Conservation (phyloP, 2,797 vertebrate genomes). For the Typhlichthys subterraneus region DNA sequence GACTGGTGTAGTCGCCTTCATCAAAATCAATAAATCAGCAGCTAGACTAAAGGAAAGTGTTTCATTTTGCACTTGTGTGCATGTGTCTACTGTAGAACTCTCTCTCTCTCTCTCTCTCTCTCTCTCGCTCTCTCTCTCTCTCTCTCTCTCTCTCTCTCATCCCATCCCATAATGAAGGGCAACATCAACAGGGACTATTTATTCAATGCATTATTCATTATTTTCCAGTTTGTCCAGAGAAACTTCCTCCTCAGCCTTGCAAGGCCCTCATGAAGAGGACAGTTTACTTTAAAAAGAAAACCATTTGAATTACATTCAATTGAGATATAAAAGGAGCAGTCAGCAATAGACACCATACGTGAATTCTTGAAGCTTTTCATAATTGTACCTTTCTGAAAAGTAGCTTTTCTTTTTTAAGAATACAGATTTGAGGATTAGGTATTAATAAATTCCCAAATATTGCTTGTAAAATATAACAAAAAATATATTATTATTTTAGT, state of each 20-base stretch:
- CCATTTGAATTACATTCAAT: background rate
- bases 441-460: no score
- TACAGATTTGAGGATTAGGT: no score
- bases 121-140: constrained; percentile 15
- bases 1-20: constrained; percentile 51
- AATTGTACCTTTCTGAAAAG: no score
- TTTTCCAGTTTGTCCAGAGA: constrained; percentile 29
- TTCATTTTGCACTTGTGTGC: constrained; percentile 6
- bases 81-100: constrained; percentile 2
- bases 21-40: constrained; percentile 70
- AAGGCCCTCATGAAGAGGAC: constrained; percentile 50
- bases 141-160: constrained; percentile 28
- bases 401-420: no score
- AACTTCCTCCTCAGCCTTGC: constrained; percentile 20
- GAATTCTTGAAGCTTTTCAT: no score
- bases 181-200: constrained; percentile 61
- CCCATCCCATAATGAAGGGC: constrained; percentile 48
- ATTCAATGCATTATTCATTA: constrained; percentile 70
- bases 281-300: background rate
- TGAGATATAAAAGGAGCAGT: background rate
- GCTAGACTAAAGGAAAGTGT: constrained; percentile 33
- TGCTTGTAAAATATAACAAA: background rate
- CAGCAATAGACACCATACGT: background rate
- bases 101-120: constrained; percentile 24
- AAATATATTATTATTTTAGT: constrained; percentile 28